Conservation (phyloP, 2,113 vertebrate species). For the Grantiella picta region DNA sequence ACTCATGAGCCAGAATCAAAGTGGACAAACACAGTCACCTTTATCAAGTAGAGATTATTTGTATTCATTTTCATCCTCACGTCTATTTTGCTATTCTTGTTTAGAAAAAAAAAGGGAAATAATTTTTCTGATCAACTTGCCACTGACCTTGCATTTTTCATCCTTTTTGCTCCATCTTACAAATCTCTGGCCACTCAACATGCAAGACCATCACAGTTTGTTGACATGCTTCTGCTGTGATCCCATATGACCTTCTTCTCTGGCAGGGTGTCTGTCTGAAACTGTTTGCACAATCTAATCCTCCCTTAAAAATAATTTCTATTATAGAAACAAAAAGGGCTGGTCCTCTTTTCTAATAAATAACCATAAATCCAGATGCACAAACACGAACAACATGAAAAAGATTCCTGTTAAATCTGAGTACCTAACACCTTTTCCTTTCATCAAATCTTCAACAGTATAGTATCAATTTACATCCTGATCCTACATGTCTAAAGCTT, state of each 20-base stretch:
- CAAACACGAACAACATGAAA: not conserved
- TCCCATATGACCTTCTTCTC: not conserved
- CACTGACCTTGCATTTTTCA: not conserved
- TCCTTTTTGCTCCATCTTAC: not conserved
- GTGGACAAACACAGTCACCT: not conserved
- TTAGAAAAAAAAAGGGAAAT: not conserved
- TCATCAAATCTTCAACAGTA: not conserved
- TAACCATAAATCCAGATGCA: not conserved
- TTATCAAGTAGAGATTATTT: not conserved
- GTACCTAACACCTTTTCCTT: not conserved
- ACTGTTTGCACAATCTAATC: not conserved
- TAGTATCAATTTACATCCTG: slow-evolving; percentile 4
- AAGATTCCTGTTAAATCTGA: not conserved
- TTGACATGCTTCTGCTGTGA: not conserved
- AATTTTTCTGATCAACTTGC: not conserved
- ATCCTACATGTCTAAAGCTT: not conserved
- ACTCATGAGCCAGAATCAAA: not conserved
- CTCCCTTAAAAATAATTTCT: not conserved
- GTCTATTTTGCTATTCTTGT: fast-evolving
- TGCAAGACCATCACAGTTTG: not conserved
- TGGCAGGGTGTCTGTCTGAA: not conserved
- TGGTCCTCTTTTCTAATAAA: not conserved
- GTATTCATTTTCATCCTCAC: not conserved
- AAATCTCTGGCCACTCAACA: not conserved
- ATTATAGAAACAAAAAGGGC: not conserved